These are phyloP conservation scores for Fulmarus glacialis DNA, from an alignment of 2,113 vertebrate genomes.

Conservation along the genomic window DNA sequence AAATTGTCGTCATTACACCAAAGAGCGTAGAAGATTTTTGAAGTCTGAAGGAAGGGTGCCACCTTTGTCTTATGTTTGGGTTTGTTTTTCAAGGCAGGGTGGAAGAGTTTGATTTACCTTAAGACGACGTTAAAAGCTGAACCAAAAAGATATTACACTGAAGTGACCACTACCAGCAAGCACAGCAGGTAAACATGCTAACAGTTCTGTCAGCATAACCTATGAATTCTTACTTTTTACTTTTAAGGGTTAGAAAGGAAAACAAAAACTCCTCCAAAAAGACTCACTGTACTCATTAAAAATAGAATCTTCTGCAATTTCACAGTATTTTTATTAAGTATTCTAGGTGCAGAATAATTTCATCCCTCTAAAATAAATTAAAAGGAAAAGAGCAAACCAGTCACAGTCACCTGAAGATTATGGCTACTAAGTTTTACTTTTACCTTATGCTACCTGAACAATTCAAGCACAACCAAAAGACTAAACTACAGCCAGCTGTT, in stretches of 20 bases:
- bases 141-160: neutral
- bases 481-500: neutral
- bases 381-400: neutral
- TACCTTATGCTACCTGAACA: neutral
- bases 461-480: neutral
- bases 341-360: neutral
- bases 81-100: neutral
- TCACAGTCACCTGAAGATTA: neutral
- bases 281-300: neutral
- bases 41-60: neutral
- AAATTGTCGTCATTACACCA: neutral
- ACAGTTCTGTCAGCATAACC: neutral
- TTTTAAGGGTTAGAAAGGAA: neutral
- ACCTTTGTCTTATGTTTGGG: neutral
- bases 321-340: neutral
- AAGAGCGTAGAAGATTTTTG: neutral
- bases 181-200: neutral
- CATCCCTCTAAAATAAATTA: neutral
- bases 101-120: neutral
- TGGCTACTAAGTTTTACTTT: neutral
- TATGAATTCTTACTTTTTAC: neutral
- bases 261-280: neutral
- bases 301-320: neutral
- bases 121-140: neutral
- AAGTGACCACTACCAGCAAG: neutral